Conservation (phyloP, 2,113 vertebrate species). For the Cervus canadensis region DNA sequence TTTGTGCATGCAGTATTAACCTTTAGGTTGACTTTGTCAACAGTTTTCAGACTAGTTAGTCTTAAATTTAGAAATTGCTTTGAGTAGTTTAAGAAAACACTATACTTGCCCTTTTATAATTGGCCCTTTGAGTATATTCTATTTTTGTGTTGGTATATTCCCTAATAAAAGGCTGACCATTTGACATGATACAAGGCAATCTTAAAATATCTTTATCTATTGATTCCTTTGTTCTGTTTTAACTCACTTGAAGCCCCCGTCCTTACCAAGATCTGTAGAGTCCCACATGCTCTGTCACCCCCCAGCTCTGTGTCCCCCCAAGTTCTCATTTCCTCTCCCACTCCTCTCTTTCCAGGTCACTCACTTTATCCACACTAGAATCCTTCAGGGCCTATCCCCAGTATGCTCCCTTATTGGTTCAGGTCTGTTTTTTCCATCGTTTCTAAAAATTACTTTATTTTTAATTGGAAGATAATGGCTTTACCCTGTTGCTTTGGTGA, state of each 20-base stretch:
- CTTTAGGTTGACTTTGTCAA: constrained; percentile 15
- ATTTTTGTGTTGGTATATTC: neutral
- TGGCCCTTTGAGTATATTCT: constrained; percentile 1
- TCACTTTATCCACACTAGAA: neutral
- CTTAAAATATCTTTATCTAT: neutral
- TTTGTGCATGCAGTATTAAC: neutral
- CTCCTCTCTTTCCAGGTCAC: neutral
- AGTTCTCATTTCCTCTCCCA: neutral
- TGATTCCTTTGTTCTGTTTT: constrained; percentile 4
- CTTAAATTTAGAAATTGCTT: constrained; percentile 10
- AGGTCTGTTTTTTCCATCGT: neutral
- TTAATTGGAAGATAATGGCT: neutral
- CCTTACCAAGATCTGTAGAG: neutral
- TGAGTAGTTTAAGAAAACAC: constrained; percentile 10
- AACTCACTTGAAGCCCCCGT: neutral
- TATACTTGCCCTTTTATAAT: constrained; percentile 15
- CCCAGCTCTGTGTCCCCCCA: neutral
- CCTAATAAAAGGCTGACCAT: neutral
- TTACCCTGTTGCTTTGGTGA: neutral
- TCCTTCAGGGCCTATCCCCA: neutral
- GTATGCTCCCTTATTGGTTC: neutral
- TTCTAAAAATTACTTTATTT: neutral
- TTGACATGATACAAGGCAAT: neutral
- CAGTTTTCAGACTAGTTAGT: neutral
- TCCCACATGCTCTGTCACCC: neutral